Conservation (phyloP, 2,888 invertebrate genomes). For the Cephalotes varians region DNA sequence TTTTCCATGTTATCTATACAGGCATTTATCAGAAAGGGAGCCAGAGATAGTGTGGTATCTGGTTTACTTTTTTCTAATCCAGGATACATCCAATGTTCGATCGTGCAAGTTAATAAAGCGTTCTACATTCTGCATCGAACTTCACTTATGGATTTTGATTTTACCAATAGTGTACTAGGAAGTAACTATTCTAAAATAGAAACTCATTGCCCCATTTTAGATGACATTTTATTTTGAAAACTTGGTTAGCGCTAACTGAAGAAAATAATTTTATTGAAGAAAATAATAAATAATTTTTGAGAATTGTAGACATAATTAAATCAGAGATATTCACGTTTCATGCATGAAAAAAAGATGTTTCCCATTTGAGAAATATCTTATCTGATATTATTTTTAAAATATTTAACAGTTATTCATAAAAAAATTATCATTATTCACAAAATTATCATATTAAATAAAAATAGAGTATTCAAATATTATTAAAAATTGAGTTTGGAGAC, state of each 20-base stretch:
- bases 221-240: background rate
- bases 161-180: background rate
- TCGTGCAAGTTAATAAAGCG: constrained; percentile 21
- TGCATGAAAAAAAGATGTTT: background rate
- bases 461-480: background rate
- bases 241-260: background rate
- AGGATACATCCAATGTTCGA: constrained; percentile 8
- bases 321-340: background rate
- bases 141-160: background rate
- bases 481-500: background rate
- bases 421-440: background rate
- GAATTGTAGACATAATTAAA: no score
- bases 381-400: background rate
- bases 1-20: constrained; percentile 18
- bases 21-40: constrained; percentile 31
- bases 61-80: constrained; percentile 26
- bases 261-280: no score
- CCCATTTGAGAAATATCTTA: no score
- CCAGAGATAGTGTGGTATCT: constrained; percentile 13
- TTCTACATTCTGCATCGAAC: constrained; percentile 8
- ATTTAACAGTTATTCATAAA: background rate
- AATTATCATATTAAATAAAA: background rate
- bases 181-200: background rate
- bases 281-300: no score
- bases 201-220: background rate